A percentile compares a stretch with the other conserved stretches of the same genome.
phyloP scores from a whole-genome alignment of 2,888 invertebrate species.

The Leptinotarsa rubiginosa region DNA sequence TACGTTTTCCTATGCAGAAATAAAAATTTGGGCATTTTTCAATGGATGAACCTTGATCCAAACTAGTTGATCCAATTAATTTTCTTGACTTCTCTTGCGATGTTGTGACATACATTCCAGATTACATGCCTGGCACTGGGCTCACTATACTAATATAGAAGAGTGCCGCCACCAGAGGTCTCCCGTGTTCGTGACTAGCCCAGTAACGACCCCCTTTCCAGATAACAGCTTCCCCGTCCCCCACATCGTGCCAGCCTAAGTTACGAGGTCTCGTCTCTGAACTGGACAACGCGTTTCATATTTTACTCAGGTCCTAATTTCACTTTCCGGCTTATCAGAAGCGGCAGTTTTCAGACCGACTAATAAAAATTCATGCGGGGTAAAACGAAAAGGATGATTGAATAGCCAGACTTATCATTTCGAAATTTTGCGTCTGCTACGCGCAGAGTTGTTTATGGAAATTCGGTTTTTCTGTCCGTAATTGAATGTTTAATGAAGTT shows the following conservation, averaged over 20 bases:
- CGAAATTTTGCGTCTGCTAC: constrained; percentile 17
- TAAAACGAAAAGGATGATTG: constrained; percentile 20
- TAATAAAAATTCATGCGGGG: constrained; percentile 29
- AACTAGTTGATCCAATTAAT: too few species aligned
- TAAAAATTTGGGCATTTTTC: too few species aligned
- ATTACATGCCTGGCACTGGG: neutral
- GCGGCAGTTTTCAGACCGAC: constrained; percentile 21
- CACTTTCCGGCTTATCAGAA: constrained; percentile 25
- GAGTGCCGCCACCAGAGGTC: constrained; percentile 33
- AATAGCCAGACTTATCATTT: constrained; percentile 19
- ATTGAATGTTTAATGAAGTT: constrained; percentile 23
- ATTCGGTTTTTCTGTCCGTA: constrained; percentile 13
- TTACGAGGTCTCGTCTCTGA: constrained; percentile 45
- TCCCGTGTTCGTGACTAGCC: constrained; percentile 41
- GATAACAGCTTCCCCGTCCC: constrained; percentile 36
- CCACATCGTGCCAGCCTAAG: constrained; percentile 25
- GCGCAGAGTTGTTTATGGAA: constrained; percentile 10
- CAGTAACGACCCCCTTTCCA: constrained; percentile 37
- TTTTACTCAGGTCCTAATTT: constrained; percentile 47
- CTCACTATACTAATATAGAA: constrained; percentile 25
- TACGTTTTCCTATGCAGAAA: too few species aligned
- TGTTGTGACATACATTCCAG: neutral
- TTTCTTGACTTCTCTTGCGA: too few species aligned
- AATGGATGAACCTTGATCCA: too few species aligned
- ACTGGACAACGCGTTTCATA: constrained; percentile 45